Percentiles rank a stretch among this genome's conserved stretches.
Evolutionary conservation across 2,113 vertebrate genomes (phyloP).

Genomic region (Thinocorus orbignyianus): DNA sequence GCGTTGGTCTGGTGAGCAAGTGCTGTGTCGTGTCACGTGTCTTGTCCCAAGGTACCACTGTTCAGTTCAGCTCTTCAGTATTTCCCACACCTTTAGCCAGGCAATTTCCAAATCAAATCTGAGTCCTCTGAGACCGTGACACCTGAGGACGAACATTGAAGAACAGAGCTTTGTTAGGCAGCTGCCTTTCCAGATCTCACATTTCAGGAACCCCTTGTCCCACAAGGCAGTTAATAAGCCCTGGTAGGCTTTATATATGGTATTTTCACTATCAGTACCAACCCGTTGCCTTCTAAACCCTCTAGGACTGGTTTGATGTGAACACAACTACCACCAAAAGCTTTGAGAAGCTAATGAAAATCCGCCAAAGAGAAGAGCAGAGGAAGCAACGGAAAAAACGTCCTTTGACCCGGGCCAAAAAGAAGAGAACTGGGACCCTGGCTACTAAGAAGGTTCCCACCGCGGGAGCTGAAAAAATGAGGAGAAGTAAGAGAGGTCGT

Average conservation of each 20-base stretch:
- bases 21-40: neutral
- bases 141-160: neutral
- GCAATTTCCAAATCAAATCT: neutral
- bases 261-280: neutral
- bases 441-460: conserved; percentile 43
- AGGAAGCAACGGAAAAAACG: conserved; percentile 69
- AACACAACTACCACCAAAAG: conserved; percentile 85
- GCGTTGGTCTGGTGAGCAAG: neutral
- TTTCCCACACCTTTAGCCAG: neutral
- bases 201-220: neutral
- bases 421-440: conserved; percentile 21
- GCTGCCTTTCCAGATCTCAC: neutral
- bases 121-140: neutral
- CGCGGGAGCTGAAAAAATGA: conserved; percentile 39
- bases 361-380: conserved; percentile 76
- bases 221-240: neutral
- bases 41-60: neutral
- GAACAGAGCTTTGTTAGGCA: neutral
- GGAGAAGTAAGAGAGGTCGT: conserved; percentile 2
- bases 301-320: conserved; percentile 91
- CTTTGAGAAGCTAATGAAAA: conserved; percentile 87
- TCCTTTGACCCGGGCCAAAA: conserved; percentile 33
- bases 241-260: neutral
- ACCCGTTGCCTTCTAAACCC: conserved; percentile 35
- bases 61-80: neutral